Conservation (phyloP, 2,888 invertebrate genomes). For the Eilema caniola region DNA sequence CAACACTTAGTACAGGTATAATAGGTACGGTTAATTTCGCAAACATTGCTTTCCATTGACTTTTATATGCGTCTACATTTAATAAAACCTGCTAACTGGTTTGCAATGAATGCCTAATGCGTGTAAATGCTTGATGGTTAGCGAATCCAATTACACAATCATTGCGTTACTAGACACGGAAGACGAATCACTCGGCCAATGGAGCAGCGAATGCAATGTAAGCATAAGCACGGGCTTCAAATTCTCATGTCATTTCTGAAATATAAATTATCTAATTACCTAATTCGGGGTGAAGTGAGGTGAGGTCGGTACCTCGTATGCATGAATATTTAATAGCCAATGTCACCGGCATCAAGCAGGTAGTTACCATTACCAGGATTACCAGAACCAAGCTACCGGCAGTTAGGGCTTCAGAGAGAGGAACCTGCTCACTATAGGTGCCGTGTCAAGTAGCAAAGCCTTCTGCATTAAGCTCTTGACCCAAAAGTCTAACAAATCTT, state of each 20-base stretch:
- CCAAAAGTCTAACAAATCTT: background rate
- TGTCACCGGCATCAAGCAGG: no score
- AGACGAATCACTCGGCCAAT: constrained; percentile 82
- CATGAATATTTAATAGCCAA: no score
- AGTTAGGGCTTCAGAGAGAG: background rate
- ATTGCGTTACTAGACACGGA: constrained; percentile 81
- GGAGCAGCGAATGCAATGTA: constrained; percentile 75
- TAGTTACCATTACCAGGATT: no score
- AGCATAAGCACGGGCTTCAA: constrained; percentile 60
- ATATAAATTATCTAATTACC: constrained; percentile 50
- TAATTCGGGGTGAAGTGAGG: constrained; percentile 20
- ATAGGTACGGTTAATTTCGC: constrained; percentile 37
- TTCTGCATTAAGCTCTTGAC: background rate
- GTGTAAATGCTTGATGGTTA: constrained; percentile 46
- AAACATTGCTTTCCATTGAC: constrained; percentile 47
- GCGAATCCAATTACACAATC: constrained; percentile 67
- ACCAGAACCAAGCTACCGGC: background rate
- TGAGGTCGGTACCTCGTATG: constrained; percentile 26
- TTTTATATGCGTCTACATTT: constrained; percentile 17
- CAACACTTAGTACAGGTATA: constrained; percentile 25
- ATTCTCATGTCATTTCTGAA: constrained; percentile 55
- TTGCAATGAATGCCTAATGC: constrained; percentile 55
- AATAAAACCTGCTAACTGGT: constrained; percentile 22
- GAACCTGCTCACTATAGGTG: background rate
- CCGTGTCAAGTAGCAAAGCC: background rate